Base-by-base conservation (phyloP, 2,797 vertebrate species). In the Gephyroberyx darwinii region DNA sequence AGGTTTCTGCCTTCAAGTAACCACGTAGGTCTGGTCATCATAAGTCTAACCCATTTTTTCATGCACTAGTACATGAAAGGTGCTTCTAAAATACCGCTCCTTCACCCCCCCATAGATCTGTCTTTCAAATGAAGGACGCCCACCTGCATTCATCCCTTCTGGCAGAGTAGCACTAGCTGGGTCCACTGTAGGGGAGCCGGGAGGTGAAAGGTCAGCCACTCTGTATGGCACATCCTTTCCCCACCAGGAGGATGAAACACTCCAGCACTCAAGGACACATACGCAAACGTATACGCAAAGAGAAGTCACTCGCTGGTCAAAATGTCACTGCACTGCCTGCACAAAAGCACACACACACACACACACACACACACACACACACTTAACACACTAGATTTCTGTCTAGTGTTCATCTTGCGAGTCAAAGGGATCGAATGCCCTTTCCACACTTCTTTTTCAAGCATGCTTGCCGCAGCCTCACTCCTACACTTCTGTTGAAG, bases 191-290 rank as follows among this genome's bases (percentile, higher is more conserved):
- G 84, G 85, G 71, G 53, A 67, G 77, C 79, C 52, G 56, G 26
- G 53, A 67, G 86, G 85, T 84, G 71, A 88, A 92, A 93, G 90
- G 90, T 91, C 88, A 92, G 31, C 33, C 45, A 14, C 78, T 43
- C 88, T 56, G 83, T 74, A 20, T 81, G 88, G 58, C 35, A 75
- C 61, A 73, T 89, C 89, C 85, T 69, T 58, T 72, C 68, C 78
- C 78, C 74, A 61, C 77, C 74, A 62, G 85, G 77, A 65, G 74
- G 67, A 75, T 78, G 63, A 81, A 63, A 45, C 74, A 65, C 45
- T 10, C n/a, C 17, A 13, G 41, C 41, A 3, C 41, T 43, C 41
- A 43, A 17, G 19, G 47, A 50, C 48, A 8, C 19, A 20, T 19
- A 74, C 20, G 70, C 69, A 73, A 41, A 73, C 41, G 8, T 75